Evolutionary conservation across 2,888 invertebrate species (phyloP).

Genomic region (Omphaloscelis lunosa): DNA sequence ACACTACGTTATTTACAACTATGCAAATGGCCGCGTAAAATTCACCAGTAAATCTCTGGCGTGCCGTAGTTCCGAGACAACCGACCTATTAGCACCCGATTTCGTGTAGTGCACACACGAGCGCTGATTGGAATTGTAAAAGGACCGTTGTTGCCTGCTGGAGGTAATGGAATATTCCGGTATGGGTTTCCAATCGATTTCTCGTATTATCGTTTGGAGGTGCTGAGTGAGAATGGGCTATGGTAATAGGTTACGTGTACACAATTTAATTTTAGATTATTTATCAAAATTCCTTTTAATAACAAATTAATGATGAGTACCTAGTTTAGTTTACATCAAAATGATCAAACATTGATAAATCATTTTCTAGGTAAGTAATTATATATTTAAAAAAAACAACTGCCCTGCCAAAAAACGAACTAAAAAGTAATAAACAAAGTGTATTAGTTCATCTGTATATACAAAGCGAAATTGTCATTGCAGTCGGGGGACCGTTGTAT

Average conservation of each 20-base stretch:
- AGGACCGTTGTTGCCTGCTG: conserved; percentile 52
- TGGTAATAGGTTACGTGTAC: conserved; percentile 7
- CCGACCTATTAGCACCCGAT: conserved; percentile 75
- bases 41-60: conserved; percentile 79
- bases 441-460: too few relatives aligned
- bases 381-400: too few relatives aligned
- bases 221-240: conserved; percentile 11
- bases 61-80: conserved; percentile 75
- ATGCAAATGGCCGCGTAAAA: conserved; percentile 82
- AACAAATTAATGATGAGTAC: not conserved
- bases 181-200: conserved; percentile 56
- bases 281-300: not conserved
- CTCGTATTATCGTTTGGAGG: conserved; percentile 37
- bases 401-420: too few relatives aligned
- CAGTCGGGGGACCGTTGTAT: too few relatives aligned
- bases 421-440: too few relatives aligned
- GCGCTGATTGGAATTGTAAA: conserved; percentile 66
- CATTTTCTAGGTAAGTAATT: not conserved
- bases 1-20: conserved; percentile 83
- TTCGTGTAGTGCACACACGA: conserved; percentile 54
- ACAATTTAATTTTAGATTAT: conserved; percentile 4
- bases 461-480: too few relatives aligned
- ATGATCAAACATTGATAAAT: not conserved
- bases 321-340: not conserved
- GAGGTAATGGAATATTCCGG: conserved; percentile 54